Evolutionary conservation across 2,113 vertebrate species (phyloP), one percentile per base, ranked within the genome.

Genomic region (Varanus salvator): DNA sequence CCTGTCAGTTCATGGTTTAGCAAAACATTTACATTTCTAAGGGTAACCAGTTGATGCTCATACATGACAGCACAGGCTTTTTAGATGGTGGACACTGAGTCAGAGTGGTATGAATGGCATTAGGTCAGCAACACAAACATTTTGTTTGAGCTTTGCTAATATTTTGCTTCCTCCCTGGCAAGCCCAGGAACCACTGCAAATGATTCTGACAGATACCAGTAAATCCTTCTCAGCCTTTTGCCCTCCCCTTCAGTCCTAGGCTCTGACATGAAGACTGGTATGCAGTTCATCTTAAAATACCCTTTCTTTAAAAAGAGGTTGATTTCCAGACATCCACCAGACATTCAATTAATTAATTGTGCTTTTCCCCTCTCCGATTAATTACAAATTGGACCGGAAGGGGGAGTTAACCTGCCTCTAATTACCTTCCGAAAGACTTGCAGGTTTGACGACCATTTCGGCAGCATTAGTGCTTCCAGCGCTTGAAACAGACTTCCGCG

Each of bases 401-500:
- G 48, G 71, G 52, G 72, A 29, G 50, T 60, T 86, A 86, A 86
- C 85, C 72, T 25, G 38, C 34, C 52, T 86, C 71, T 86, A 86
- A 86, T 86, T 86, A 52, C 71, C 54, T 86, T 60, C 85, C 5
- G 25, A 57, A 86, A 75, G 52, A 75, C 71, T 75, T 54, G 44
- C n/a, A 54, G 21, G 21, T n/a, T 80, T 80, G 21, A 68, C 52
- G 64, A 50, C 69, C 21, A 31, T 87, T 87, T 52, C 7, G 9
- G 60, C 72, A 87, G 85, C 25, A 76, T 86, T 0, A 74, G 0
- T 50, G 27, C 31, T 93, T 57, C 29, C 75, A 52, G 44, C 34
- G 8, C 6, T 82, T 89, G 80, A 86, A 81, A 87, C 78, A 92
- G 90, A 91, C 64, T 91, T 94, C 69, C 84, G 71, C 85, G 69